A percentile compares a stretch with the other conserved stretches of the same genome.
Conservation (phyloP, 2,888 invertebrate species). For the Pardosa pseudoannulata region DNA sequence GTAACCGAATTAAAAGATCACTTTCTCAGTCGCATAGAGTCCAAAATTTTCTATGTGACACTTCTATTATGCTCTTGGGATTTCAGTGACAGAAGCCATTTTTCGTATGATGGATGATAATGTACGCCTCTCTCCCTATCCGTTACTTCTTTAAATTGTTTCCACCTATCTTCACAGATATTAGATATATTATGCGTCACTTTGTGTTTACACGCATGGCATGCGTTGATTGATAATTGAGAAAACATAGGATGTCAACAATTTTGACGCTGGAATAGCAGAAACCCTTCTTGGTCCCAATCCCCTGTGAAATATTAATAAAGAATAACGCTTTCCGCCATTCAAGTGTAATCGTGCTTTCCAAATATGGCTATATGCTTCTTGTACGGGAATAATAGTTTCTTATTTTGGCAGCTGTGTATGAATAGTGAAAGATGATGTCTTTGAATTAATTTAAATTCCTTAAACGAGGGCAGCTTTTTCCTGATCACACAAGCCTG, state of each 20-base stretch:
- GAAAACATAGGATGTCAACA: neutral
- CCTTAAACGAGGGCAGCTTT: no score
- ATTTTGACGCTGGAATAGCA: neutral
- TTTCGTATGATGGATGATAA: neutral
- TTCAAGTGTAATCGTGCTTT: no score
- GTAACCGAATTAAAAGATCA: no score
- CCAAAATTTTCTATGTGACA: neutral
- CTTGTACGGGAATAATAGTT: no score
- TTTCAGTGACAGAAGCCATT: neutral
- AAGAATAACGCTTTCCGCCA: neutral
- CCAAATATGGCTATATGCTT: no score
- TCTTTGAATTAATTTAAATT: no score
- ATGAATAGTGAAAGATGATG: no score
- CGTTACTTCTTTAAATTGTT: constrained; percentile 8
- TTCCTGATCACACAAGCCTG: no score
- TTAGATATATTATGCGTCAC: neutral
- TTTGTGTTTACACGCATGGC: neutral
- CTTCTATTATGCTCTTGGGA: neutral
- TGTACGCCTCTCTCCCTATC: neutral
- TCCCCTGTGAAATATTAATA: neutral
- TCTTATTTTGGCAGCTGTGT: no score
- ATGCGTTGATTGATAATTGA: neutral
- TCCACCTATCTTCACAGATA: neutral
- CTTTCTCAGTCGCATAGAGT: no score
- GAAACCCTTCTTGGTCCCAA: neutral